A percentile compares a stretch with the other conserved stretches of the same genome.
These are phyloP conservation scores for Blennius ocellaris DNA, from an alignment of 2,113 vertebrate species.

Conservation along the genomic window DNA sequence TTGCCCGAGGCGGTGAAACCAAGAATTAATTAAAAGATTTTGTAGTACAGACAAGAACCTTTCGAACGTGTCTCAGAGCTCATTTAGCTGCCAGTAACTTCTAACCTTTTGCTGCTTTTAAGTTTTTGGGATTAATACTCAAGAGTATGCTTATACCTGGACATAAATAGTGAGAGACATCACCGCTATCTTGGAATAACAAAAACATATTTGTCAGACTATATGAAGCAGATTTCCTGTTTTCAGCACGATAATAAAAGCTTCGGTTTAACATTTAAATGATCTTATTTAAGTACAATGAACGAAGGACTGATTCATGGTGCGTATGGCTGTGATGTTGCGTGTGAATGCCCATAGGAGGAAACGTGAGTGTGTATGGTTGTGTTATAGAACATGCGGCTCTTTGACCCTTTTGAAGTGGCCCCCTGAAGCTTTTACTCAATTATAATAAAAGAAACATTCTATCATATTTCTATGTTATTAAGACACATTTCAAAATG, in stretches of 20 bases:
- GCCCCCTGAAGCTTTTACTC: no score
- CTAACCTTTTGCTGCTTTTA: conserved; percentile 41
- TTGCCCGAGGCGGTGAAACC: conserved; percentile 19
- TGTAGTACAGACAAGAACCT: background rate
- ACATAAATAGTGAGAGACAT: conserved; percentile 22
- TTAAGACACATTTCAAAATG: no score
- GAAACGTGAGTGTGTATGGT: no score
- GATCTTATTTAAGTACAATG: background rate
- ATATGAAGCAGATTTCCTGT: no score
- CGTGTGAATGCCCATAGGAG: no score
- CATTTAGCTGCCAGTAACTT: conserved; percentile 39
- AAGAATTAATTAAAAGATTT: conserved; percentile 43
- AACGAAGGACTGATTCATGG: conserved; percentile 24
- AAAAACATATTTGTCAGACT: no score
- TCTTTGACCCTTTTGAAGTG: no score
- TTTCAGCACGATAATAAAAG: background rate
- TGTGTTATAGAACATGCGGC: no score
- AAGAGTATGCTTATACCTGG: conserved; percentile 18
- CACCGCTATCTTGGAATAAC: background rate
- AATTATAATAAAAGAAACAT: no score
- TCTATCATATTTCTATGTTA: no score
- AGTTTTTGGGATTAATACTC: conserved; percentile 36
- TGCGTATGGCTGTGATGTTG: background rate
- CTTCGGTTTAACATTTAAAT: background rate
- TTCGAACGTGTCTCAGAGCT: conserved; percentile 10